A percentile compares a stretch with the other conserved stretches of the same genome.
These are phyloP conservation scores for Sceloporus undulatus DNA, from an alignment of 2,113 vertebrate genomes.

Conservation along the genomic window DNA sequence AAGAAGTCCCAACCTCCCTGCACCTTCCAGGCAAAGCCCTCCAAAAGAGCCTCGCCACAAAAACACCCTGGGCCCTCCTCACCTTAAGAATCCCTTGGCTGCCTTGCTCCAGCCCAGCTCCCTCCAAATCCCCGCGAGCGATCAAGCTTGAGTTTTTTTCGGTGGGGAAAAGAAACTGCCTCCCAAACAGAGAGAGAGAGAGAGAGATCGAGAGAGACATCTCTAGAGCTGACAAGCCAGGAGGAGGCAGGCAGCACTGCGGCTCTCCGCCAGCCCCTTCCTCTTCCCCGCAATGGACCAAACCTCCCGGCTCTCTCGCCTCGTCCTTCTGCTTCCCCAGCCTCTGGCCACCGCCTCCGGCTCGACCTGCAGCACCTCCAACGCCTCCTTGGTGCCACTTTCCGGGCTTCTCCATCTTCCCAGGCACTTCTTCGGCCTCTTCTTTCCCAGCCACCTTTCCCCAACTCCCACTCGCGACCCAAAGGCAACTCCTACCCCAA, in stretches of 20 bases:
- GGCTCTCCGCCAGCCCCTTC: not conserved
- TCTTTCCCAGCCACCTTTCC: too few species aligned
- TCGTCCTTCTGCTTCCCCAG: not conserved
- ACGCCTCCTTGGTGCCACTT: constrained; percentile 15
- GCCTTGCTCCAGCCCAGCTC: not conserved
- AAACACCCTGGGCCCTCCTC: not conserved
- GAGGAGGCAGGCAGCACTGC: not conserved
- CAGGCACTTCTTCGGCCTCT: not conserved
- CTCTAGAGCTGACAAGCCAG: too few species aligned
- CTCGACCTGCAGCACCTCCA: constrained; percentile 24
- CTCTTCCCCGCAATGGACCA: not conserved
- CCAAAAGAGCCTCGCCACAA: not conserved
- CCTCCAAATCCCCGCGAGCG: not conserved
- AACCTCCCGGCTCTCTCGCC: not conserved
- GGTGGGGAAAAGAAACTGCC: too few species aligned
- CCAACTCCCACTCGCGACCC: not conserved
- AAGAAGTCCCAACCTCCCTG: not conserved
- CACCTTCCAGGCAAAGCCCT: not conserved
- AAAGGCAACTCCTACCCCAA: too few species aligned
- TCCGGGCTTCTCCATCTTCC: not conserved
- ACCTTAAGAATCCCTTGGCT: too few species aligned
- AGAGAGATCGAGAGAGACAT: too few species aligned
- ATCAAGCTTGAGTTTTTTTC: not conserved
- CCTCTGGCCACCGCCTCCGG: constrained; percentile 10
- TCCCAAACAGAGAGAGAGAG: too few species aligned